phyloP scores from a whole-genome alignment of 2,113 vertebrate genomes.

The Prionailurus viverrinus region DNA sequence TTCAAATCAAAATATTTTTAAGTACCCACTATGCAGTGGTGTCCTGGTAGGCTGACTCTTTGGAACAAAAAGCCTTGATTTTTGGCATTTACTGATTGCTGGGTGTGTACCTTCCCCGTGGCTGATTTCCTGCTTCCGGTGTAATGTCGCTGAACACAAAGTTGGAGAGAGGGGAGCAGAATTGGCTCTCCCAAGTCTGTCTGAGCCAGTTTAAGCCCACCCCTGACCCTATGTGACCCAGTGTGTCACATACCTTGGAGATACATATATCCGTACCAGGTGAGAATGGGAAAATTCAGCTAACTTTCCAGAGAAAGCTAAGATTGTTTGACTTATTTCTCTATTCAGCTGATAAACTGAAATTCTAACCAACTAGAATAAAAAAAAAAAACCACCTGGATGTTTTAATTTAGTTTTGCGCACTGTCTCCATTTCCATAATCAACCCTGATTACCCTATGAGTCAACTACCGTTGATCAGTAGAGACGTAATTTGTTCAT shows the following conservation, averaged over 20 bases:
- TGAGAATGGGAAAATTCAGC: neutral
- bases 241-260: neutral
- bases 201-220: neutral
- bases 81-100: neutral
- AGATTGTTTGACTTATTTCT: neutral
- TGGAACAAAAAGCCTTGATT: neutral
- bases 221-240: neutral
- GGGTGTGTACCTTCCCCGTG: neutral
- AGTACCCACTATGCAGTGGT: neutral
- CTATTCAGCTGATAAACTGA: neutral
- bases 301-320: neutral
- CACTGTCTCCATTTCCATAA: neutral
- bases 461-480: neutral
- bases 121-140: neutral
- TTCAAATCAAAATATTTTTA: neutral
- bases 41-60: neutral
- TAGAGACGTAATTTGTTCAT: neutral
- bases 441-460: neutral
- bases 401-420: neutral
- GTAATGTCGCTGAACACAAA: neutral
- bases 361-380: neutral
- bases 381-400: neutral
- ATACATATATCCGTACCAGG: neutral
- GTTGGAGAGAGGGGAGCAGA: neutral
- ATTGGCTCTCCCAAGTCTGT: neutral